phyloP scores from a whole-genome alignment of 2,888 invertebrate genomes.

The Labia minor region DNA sequence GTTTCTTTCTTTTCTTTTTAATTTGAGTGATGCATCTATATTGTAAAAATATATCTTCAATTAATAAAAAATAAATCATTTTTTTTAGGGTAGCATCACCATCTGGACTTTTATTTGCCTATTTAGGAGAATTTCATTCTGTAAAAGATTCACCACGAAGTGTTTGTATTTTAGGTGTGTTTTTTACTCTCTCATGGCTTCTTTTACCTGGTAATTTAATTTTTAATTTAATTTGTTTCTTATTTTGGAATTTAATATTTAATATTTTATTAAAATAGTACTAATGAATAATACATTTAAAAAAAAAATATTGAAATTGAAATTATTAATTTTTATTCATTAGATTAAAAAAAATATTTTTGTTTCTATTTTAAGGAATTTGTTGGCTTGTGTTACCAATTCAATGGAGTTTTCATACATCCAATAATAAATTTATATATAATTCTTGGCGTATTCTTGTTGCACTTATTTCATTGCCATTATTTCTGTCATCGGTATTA shows the following conservation, averaged over 20 bases:
- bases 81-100: slow-evolving; percentile 46
- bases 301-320: neutral
- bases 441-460: slow-evolving; percentile 68
- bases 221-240: slow-evolving; percentile 19
- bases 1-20: too few species aligned
- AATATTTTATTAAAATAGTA: too few species aligned
- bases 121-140: slow-evolving; percentile 55
- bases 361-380: slow-evolving; percentile 42
- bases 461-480: slow-evolving; percentile 51
- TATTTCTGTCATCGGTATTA: slow-evolving; percentile 48
- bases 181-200: slow-evolving; percentile 52
- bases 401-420: slow-evolving; percentile 30
- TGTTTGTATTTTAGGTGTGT: slow-evolving; percentile 52
- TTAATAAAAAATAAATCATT: too few species aligned
- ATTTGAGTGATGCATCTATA: too few species aligned
- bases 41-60: too few species aligned
- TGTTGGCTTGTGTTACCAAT: slow-evolving; percentile 52
- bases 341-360: too few species aligned
- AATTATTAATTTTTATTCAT: slow-evolving; percentile 1
- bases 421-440: slow-evolving; percentile 38
- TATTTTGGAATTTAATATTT: too few species aligned
- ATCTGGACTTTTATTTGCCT: slow-evolving; percentile 49
- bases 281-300: too few species aligned
- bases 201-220: slow-evolving; percentile 44
- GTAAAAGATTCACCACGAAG: slow-evolving; percentile 46